Evolutionary conservation across 1,140 invertebrate species (phyloP).

Genomic region (Bombus polaris): DNA sequence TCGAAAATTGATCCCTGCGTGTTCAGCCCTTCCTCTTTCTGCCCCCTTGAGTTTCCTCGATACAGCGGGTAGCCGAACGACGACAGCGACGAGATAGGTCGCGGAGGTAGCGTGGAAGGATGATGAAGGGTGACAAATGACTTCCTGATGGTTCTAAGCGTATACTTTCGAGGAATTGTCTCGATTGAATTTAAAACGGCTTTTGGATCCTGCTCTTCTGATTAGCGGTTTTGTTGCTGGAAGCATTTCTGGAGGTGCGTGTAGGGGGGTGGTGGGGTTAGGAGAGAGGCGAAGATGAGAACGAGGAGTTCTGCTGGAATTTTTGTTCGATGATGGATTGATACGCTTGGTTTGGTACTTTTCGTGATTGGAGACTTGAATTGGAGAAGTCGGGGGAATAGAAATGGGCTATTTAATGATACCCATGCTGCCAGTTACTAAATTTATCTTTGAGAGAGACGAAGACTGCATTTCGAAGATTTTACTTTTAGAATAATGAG

Average conservation of each 20-base stretch:
- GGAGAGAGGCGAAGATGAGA: background rate
- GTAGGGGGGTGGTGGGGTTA: background rate
- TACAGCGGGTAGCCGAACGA: background rate
- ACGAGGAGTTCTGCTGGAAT: too few relatives aligned
- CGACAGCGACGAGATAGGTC: constrained; percentile 1
- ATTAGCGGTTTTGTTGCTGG: background rate
- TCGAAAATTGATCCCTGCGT: constrained; percentile 33
- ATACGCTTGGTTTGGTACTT: background rate
- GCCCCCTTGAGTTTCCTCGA: background rate
- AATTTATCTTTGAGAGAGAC: background rate
- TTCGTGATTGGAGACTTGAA: background rate
- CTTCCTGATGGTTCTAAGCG: constrained; percentile 17
- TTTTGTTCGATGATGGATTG: constrained; percentile 3
- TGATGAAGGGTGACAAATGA: constrained; percentile 43
- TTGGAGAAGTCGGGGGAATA: background rate
- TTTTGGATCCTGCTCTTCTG: background rate
- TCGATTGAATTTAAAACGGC: constrained; percentile 32
- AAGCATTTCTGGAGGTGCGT: too few relatives aligned
- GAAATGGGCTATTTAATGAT: background rate
- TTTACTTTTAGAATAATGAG: background rate
- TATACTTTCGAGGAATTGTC: constrained; percentile 34
- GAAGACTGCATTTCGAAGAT: background rate
- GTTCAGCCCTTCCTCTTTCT: constrained; percentile 7
- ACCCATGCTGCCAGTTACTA: background rate
- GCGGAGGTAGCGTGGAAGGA: constrained; percentile 8